Evolutionary conservation across 1,140 invertebrate genomes (phyloP).

Genomic region (Oedothorax gibbosus): DNA sequence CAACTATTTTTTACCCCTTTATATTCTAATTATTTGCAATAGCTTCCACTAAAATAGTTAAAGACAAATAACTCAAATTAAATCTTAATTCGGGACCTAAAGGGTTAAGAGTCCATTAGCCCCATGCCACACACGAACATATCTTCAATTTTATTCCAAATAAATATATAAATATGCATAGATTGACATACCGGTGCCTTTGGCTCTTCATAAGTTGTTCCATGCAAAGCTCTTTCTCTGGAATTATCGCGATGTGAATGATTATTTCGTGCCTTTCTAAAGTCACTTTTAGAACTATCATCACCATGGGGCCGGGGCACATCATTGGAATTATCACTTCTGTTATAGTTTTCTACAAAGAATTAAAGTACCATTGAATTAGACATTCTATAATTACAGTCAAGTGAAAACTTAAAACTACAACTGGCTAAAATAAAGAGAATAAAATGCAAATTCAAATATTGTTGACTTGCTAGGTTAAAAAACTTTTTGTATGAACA

Average conservation of each 20-base stretch:
- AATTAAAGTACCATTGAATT: neutral
- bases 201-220: conserved; percentile 42
- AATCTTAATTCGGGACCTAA: too few relatives aligned
- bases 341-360: conserved; percentile 33
- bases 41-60: too few relatives aligned
- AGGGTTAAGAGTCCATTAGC: too few relatives aligned
- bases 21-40: too few relatives aligned
- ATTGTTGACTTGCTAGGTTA: too few relatives aligned
- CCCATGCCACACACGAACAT: too few relatives aligned
- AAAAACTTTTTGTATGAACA: too few relatives aligned
- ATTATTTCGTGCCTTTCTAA: conserved; percentile 30
- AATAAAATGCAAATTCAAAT: neutral
- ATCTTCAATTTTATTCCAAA: neutral
- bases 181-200: conserved; percentile 46
- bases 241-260: conserved; percentile 44
- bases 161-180: neutral
- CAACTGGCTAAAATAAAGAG: neutral
- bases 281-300: conserved; percentile 26
- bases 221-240: conserved; percentile 45
- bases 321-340: conserved; percentile 31
- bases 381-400: neutral
- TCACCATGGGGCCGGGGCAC: conserved; percentile 10
- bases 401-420: neutral
- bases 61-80: too few relatives aligned
- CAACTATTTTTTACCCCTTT: too few relatives aligned